Conservation (phyloP, 2,888 invertebrate genomes). For the Tachina grossa region DNA sequence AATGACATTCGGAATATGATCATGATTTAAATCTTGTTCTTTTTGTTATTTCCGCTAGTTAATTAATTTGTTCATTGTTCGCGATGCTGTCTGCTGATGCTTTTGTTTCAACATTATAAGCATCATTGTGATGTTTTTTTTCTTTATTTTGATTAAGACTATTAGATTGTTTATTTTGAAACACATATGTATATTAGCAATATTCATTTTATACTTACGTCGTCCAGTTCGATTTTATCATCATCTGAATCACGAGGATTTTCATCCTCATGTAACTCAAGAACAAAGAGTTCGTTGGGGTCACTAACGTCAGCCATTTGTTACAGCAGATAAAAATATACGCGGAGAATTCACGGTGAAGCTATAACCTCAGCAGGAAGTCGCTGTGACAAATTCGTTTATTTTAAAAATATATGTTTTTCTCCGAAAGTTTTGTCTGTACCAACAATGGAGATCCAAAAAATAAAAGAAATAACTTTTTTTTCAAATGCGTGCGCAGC, state of each 20-base stretch:
- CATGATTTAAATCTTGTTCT: constrained; percentile 48
- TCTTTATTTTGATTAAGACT: neutral
- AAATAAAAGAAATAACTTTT: constrained; percentile 38
- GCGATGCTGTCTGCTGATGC: constrained; percentile 45
- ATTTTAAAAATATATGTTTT: neutral
- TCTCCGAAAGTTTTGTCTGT: neutral
- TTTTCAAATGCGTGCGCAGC: constrained; percentile 68
- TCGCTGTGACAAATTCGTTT: constrained; percentile 49
- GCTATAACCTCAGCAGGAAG: constrained; percentile 57
- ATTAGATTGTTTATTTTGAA: neutral
- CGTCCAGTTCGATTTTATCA: constrained; percentile 93
- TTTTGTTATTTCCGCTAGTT: constrained; percentile 27
- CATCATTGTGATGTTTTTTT: constrained; percentile 44
- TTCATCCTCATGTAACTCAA: constrained; percentile 92
- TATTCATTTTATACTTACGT: constrained; percentile 85
- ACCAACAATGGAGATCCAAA: constrained; percentile 48
- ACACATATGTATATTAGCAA: neutral
- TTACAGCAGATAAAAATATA: constrained; percentile 44
- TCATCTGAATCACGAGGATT: constrained; percentile 89
- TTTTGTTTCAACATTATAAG: constrained; percentile 25
- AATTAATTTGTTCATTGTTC: constrained; percentile 42
- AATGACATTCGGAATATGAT: constrained; percentile 56
- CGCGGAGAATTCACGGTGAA: constrained; percentile 49
- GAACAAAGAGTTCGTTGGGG: constrained; percentile 91
- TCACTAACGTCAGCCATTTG: constrained; percentile 82